Percentiles rank a stretch among this genome's conserved stretches.
These are phyloP conservation scores for Chiridota heheva DNA, from an alignment of 35 echinoderm and acorn worm genomes.

Conservation along the genomic window DNA sequence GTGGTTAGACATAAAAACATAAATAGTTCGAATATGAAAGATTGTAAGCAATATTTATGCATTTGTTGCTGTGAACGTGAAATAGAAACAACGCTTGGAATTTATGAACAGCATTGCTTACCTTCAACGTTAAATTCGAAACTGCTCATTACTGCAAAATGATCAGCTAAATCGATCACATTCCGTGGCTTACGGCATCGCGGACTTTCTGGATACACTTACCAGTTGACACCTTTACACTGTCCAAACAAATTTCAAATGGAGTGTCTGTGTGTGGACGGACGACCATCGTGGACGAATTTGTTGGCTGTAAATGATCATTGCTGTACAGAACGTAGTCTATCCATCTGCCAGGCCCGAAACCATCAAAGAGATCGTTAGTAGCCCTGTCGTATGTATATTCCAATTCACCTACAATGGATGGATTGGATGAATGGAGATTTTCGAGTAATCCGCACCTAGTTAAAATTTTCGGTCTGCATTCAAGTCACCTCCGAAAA, in stretches of 20 bases:
- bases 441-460: conserved; percentile 45
- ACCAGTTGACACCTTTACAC: conserved; percentile 9
- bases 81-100: too few species aligned
- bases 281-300: conserved; percentile 39
- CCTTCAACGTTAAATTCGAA: conserved; percentile 64
- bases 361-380: conserved; percentile 61
- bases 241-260: conserved; percentile 49
- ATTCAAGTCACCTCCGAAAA: conserved; percentile 74
- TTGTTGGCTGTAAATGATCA: conserved; percentile 44
- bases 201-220: conserved; percentile 34
- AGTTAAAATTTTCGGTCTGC: conserved; percentile 39
- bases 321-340: conserved; percentile 73
- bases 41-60: too few species aligned
- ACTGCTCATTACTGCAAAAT: conserved; percentile 62
- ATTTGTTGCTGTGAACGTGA: too few species aligned
- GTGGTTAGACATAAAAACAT: too few species aligned
- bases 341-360: conserved; percentile 38
- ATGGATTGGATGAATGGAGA: conserved; percentile 39
- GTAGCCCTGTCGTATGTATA: conserved; percentile 59
- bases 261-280: conserved; percentile 38
- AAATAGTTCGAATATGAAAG: too few species aligned
- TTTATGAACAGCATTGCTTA: too few species aligned
- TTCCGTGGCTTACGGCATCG: conserved; percentile 16
- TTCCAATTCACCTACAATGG: conserved; percentile 47
- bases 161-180: conserved; percentile 62